Base-by-base conservation (phyloP, 2,113 vertebrate genomes). In the Hystrix brachyura region DNA sequence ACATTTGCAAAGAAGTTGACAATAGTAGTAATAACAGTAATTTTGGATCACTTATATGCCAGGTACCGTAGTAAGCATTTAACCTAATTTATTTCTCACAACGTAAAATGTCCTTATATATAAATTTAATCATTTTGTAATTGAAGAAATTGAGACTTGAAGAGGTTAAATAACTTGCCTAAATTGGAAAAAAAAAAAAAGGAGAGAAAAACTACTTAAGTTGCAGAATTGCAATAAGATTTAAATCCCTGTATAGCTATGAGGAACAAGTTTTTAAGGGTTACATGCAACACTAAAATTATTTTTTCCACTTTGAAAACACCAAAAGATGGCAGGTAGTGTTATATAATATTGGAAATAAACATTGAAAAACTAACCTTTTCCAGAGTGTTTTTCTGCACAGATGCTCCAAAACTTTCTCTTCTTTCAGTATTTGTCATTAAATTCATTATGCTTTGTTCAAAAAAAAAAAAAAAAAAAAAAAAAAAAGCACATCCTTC, bases 91-190 rank as follows among this genome's bases (percentile, higher is more conserved):
- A 80, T 94, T 72, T 15, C 29, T 88, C 76, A 94, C 4, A 91
- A 86, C 7, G n/a, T 46, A 83, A 2, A 74, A 62, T 74, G 10
- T 60, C 18, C 82, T 38, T 85, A 48, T 82, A 8, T 65, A 48
- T 83, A 48, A 95, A 43, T 90, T 95, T 60, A 83, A 67, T 82
- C 18, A 90, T 43, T 90, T 94, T 60, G 82, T 19, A 96, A 76
- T 18, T 57, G 9, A 96, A 90, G 23, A 92, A 91, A 79, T n/a
- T 34, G 9, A 65, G 27, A n/a, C 15, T 76, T 83, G 3, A n/a
- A 71, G 12, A 80, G 4, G 15, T 92, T 90, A 71, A 94, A 25
- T 62, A 64, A 80, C 3, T 90, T 74, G 1, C 18, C 43, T 11
- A 87, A 87, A 81, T 64, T 91, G 8, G 1, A 34, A 34, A 25